Conservation (phyloP, 2,888 invertebrate species). For the Metalampra italica region DNA sequence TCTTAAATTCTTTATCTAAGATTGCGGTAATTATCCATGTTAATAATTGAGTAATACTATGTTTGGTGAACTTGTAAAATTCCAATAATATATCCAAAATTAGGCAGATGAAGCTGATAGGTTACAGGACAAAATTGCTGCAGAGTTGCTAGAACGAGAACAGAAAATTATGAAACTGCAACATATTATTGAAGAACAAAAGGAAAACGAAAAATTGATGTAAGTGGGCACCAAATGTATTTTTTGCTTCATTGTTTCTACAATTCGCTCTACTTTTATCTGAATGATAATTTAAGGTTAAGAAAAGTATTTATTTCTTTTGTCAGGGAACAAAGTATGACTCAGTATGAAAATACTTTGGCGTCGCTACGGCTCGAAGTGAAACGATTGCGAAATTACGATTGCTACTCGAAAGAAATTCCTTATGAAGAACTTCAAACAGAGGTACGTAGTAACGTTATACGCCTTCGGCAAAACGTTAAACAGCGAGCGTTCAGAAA, state of each 20-base stretch:
- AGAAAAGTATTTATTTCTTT: too few relatives aligned
- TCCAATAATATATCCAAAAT: background rate
- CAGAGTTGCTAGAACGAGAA: conserved; percentile 57
- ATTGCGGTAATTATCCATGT: conserved; percentile 58
- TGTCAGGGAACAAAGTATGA: conserved; percentile 56
- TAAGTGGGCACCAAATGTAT: conserved; percentile 18
- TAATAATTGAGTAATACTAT: background rate
- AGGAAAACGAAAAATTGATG: conserved; percentile 58
- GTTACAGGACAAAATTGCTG: conserved; percentile 54
- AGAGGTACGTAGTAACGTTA: too few relatives aligned
- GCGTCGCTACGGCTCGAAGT: conserved; percentile 55
- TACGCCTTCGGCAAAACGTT: too few relatives aligned
- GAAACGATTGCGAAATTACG: conserved; percentile 52
- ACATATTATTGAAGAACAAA: conserved; percentile 46
- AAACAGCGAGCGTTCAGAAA: too few relatives aligned
- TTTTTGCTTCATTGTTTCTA: background rate
- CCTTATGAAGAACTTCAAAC: conserved; percentile 55
- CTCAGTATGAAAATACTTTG: conserved; percentile 55
- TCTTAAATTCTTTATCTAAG: conserved; percentile 62
- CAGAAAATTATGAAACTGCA: conserved; percentile 54
- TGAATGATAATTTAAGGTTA: too few relatives aligned
- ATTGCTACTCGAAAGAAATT: conserved; percentile 53
- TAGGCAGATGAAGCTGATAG: conserved; percentile 59
- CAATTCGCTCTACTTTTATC: background rate
- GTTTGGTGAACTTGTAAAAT: background rate